Percentiles rank a stretch among this genome's conserved stretches.
These are phyloP conservation scores for Sarcoramphus papa DNA, from an alignment of 2,797 vertebrate genomes.

Conservation along the genomic window DNA sequence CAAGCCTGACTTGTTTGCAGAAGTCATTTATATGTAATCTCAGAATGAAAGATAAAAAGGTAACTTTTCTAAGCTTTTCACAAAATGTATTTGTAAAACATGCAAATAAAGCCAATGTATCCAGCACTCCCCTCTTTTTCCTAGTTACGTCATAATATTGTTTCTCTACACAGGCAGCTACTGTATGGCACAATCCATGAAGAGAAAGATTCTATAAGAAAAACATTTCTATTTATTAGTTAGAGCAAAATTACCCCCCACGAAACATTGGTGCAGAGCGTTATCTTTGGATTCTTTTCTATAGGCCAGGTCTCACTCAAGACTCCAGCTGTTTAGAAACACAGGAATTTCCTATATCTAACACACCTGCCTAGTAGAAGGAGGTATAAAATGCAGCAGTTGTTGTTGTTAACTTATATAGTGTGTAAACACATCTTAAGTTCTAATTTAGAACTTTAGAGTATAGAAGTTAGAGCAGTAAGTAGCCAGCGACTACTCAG, in stretches of 20 bases:
- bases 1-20: background rate
- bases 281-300: background rate
- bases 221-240: background rate
- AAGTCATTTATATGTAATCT: background rate
- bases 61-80: background rate
- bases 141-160: background rate
- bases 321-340: background rate
- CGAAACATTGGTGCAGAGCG: background rate
- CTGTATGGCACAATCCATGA: background rate
- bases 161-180: background rate
- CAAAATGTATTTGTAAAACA: background rate
- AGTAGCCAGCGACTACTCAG: background rate
- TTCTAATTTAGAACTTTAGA: background rate
- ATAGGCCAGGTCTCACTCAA: background rate
- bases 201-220: background rate
- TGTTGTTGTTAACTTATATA: background rate
- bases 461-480: background rate
- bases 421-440: background rate
- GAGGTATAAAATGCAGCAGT: background rate
- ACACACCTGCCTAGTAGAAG: background rate
- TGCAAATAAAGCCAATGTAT: background rate
- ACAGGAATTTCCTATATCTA: background rate
- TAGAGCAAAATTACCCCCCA: background rate
- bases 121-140: background rate
- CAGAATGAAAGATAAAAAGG: background rate